These are phyloP conservation scores for Tragelaphus buxtoni DNA, from an alignment of 2,113 vertebrate genomes.

Conservation along the genomic window DNA sequence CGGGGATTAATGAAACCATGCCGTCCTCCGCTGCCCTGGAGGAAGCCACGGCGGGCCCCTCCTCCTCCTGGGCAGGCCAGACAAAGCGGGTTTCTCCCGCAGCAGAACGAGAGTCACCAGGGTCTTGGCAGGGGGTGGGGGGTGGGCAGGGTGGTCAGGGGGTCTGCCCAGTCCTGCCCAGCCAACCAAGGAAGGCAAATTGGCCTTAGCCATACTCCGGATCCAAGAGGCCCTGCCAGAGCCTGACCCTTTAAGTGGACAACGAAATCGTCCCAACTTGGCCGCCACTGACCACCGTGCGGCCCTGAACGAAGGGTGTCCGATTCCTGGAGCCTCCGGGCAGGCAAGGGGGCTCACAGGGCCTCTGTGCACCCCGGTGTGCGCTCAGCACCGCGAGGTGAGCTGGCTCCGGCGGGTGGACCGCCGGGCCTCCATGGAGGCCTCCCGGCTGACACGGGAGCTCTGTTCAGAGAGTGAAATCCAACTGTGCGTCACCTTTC, in stretches of 20 bases:
- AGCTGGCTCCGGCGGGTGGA: fast-evolving
- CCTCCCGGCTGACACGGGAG: fast-evolving
- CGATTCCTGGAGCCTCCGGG: background rate
- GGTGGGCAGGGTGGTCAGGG: fast-evolving
- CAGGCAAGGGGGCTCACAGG: background rate
- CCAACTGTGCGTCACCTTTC: fast-evolving
- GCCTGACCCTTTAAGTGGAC: conserved; percentile 15
- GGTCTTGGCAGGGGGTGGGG: background rate
- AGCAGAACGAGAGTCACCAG: fast-evolving
- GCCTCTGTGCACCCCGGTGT: background rate
- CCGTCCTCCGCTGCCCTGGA: background rate
- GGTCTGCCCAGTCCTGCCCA: fast-evolving
- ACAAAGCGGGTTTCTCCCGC: background rate
- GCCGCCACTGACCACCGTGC: background rate
- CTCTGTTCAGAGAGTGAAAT: background rate
- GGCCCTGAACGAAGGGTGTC: conserved; percentile 43
- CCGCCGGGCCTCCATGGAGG: background rate
- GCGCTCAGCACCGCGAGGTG: fast-evolving
- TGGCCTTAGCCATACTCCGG: background rate
- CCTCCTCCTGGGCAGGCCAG: background rate
- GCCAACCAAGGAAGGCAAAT: background rate
- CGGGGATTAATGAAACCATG: conserved; percentile 65
- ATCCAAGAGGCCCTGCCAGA: conserved; percentile 31
- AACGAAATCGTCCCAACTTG: conserved; percentile 13
- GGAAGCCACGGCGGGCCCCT: background rate